These are phyloP conservation scores for Cryptus viduatorius DNA, from an alignment of 2,888 invertebrate species.

Conservation along the genomic window DNA sequence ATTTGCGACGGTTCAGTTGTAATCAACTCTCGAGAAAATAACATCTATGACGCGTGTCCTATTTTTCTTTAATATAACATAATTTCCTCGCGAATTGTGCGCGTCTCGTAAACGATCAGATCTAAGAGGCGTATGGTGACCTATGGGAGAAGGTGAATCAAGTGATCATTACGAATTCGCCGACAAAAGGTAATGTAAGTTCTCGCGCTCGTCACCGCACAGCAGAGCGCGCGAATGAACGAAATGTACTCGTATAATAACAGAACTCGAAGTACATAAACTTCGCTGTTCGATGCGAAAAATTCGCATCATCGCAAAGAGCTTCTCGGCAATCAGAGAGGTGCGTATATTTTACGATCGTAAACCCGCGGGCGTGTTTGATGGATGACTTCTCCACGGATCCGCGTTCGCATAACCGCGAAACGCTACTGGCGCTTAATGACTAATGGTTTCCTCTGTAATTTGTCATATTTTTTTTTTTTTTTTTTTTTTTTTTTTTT, in stretches of 20 bases:
- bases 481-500: neutral
- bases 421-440: constrained; percentile 37
- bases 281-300: constrained; percentile 9
- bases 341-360: constrained; percentile 57
- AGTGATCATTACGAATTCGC: constrained; percentile 36
- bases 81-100: constrained; percentile 40
- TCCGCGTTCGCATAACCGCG: constrained; percentile 29
- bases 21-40: constrained; percentile 18
- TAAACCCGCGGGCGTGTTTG: constrained; percentile 54
- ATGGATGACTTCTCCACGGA: constrained; percentile 34
- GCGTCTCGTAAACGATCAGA: constrained; percentile 30
- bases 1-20: constrained; percentile 26
- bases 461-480: constrained; percentile 39
- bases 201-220: constrained; percentile 9
- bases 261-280: constrained; percentile 8
- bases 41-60: neutral
- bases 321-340: constrained; percentile 31
- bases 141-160: constrained; percentile 33
- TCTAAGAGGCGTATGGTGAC: neutral
- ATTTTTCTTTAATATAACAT: constrained; percentile 27
- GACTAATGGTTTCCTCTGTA: constrained; percentile 36
- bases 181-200: constrained; percentile 43
- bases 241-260: neutral
- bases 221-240: neutral
- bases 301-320: constrained; percentile 1